Base-by-base conservation (phyloP, 2,888 invertebrate species). In the Ennomos fuscantarius region DNA sequence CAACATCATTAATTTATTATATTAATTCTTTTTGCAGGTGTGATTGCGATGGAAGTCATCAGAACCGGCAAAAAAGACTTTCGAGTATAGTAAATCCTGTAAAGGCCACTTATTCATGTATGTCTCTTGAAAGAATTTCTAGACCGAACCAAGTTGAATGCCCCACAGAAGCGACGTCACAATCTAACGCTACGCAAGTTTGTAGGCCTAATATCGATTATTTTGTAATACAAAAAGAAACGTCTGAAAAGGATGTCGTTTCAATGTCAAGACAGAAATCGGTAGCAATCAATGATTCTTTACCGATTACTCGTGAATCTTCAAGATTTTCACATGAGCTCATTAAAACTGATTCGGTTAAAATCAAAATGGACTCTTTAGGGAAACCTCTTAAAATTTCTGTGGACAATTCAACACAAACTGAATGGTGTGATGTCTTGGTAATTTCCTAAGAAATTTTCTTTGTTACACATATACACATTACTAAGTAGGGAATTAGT, bases 371-470 rank as follows among this genome's bases (percentile, higher is more conserved):
- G 5, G 63, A 63, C 32, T 57, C 52, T 43, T 32, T 43, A 12
- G 51, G 31, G 33, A 41, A n/a, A 41, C 49, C 39, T 45, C 55
- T 48, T 49, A 56, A 40, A 56, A 60, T 9, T 32, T 33, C 49
- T 0, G 24, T 40, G 32, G 36, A 79, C 56, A 62, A 60, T 1
- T 55, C 52, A 45, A 76, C 84, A 2, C 89, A 89, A 69, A 89
- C 88, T 5, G 81, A 81, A 3, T 86, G 84, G 85, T 75, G 72
- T 56, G 72, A 77, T 62, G 44, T 81, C 40, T 59, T 88, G 74
- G 89, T 90, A 77, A 78, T 79, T 24, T 24, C 24, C 24, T 24
- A 6, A 24, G 3, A 2, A 24, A 24, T 24, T 24, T 24, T 24
- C 24, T 6, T 3, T 54, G 36, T 36, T n/a, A 11, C 6, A 11